Conservation (phyloP, 1,140 invertebrate species). For the Stenopsyche tienmushanensis region DNA sequence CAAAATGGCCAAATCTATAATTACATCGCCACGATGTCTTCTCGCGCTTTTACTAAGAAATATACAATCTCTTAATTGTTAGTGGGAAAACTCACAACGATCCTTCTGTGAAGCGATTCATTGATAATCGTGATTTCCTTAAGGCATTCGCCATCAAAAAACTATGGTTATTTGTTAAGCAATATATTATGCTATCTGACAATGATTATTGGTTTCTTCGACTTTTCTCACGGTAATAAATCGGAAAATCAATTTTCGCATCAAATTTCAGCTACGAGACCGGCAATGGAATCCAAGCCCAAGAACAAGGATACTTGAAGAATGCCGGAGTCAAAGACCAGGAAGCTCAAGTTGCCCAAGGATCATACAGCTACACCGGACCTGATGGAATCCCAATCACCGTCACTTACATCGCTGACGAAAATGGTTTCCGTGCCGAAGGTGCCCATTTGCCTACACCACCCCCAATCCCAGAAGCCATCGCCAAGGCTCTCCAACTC, state of each 20-base stretch:
- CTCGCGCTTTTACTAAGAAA: too few species aligned
- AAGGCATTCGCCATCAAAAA: not conserved
- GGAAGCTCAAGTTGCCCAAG: conserved; percentile 61
- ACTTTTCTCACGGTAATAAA: too few species aligned
- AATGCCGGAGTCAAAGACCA: conserved; percentile 63
- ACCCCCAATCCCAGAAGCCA: conserved; percentile 67
- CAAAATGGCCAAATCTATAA: too few species aligned
- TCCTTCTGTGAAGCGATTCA: not conserved
- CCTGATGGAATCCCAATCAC: conserved; percentile 64
- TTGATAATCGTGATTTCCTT: not conserved
- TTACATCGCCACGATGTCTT: too few species aligned
- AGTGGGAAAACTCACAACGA: not conserved
- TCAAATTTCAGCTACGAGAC: conserved; percentile 61
- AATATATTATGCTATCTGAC: not conserved
- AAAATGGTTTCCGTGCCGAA: conserved; percentile 60
- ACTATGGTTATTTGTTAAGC: not conserved
- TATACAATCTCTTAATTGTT: too few species aligned
- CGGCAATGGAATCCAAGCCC: conserved; percentile 66
- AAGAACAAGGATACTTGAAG: conserved; percentile 68
- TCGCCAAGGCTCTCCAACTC: conserved; percentile 61
- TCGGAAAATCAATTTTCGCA: too few species aligned
- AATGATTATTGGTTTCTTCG: too few species aligned
- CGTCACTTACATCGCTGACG: conserved; percentile 61
- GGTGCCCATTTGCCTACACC: conserved; percentile 67
- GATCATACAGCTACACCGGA: conserved; percentile 64